Percentiles rank a stretch among this genome's conserved stretches.
Conservation (phyloP, 2,888 invertebrate genomes). For the Tortricodes alternella region DNA sequence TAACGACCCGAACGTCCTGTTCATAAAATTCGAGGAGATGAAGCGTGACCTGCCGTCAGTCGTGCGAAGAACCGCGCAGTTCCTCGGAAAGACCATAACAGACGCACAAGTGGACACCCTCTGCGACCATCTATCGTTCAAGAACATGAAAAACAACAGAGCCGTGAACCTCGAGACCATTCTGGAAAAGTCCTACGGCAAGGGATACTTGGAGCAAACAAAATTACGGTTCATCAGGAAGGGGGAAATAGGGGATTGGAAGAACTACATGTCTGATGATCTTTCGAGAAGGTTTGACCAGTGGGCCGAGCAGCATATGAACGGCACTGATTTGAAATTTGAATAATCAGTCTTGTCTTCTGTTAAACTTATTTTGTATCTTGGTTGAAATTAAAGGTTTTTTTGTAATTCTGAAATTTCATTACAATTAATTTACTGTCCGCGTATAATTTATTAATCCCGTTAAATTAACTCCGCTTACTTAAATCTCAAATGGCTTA, state of each 20-base stretch:
- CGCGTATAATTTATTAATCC: no score
- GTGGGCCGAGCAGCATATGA: constrained; percentile 85
- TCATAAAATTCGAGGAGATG: constrained; percentile 93
- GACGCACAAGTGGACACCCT: constrained; percentile 87
- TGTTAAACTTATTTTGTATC: background rate
- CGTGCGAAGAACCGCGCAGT: constrained; percentile 87
- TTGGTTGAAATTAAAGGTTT: constrained; percentile 3
- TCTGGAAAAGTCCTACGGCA: constrained; percentile 78
- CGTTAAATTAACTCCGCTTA: no score
- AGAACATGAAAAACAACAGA: constrained; percentile 91
- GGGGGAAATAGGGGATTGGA: constrained; percentile 91
- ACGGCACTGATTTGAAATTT: constrained; percentile 84
- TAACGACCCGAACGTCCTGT: constrained; percentile 87
- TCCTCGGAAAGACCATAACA: constrained; percentile 85
- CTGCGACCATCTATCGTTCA: constrained; percentile 89
- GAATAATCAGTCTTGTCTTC: constrained; percentile 56
- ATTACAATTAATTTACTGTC: no score
- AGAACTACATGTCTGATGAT: constrained; percentile 88
- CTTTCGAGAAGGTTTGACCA: constrained; percentile 87
- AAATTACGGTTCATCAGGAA: constrained; percentile 87
- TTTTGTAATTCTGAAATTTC: background rate
- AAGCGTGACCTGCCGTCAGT: constrained; percentile 86
- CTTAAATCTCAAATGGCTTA: no score
- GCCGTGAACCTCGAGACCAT: constrained; percentile 88
- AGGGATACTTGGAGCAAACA: constrained; percentile 72